Percentiles rank a stretch among this genome's conserved stretches.
These are phyloP conservation scores for Epinotia demarniana DNA, from an alignment of 2,888 invertebrate genomes.

Conservation along the genomic window DNA sequence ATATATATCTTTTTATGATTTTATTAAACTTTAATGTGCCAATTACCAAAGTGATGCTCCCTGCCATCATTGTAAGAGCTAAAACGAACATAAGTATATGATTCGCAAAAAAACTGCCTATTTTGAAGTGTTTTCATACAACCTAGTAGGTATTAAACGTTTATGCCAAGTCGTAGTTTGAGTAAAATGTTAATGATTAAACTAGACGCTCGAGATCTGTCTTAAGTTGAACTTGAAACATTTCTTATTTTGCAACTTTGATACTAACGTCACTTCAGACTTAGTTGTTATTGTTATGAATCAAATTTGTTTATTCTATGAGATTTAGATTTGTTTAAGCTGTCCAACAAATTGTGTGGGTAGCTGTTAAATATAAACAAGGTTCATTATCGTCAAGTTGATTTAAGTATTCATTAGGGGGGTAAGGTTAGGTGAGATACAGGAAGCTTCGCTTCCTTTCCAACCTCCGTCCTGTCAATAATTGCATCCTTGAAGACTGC, in stretches of 20 bases:
- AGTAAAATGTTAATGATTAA: too few relatives aligned
- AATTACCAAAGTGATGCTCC: too few relatives aligned
- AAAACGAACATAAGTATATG: too few relatives aligned
- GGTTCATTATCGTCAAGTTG: slow-evolving; percentile 25
- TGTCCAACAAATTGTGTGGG: slow-evolving; percentile 1
- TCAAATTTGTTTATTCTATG: slow-evolving; percentile 5
- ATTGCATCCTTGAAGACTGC: slow-evolving; percentile 70
- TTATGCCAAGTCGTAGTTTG: too few relatives aligned
- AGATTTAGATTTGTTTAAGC: slow-evolving; percentile 6
- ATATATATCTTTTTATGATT: too few relatives aligned
- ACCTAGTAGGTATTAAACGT: too few relatives aligned
- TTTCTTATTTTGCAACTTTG: not conserved
- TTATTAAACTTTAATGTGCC: too few relatives aligned
- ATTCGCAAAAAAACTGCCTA: too few relatives aligned
- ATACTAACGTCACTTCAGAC: not conserved
- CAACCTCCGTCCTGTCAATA: slow-evolving; percentile 54
- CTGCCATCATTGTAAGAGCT: too few relatives aligned
- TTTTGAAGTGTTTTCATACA: too few relatives aligned
- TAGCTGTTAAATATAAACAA: slow-evolving; percentile 28
- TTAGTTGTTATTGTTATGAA: slow-evolving; percentile 7
- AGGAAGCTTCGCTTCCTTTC: not conserved
- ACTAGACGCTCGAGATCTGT: too few relatives aligned
- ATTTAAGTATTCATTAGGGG: slow-evolving; percentile 36
- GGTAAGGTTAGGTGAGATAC: slow-evolving; percentile 4
- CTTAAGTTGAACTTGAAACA: too few relatives aligned